Evolutionary conservation across 2,113 vertebrate genomes (phyloP).

Genomic region (Melanocharis versteri): DNA sequence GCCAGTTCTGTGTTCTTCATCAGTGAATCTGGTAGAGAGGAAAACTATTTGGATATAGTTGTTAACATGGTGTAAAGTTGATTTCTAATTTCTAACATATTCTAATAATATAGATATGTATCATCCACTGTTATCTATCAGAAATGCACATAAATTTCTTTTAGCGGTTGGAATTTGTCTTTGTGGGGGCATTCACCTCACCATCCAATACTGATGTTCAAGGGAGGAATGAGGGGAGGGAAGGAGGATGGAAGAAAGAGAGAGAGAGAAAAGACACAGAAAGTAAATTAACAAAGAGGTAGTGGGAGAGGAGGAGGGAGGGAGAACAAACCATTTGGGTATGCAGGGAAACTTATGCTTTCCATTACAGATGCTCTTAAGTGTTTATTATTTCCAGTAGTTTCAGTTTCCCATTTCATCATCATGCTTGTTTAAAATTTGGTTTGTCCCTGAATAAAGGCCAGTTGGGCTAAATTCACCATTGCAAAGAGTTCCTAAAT

Average conservation of each 20-base stretch:
- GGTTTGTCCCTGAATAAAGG: neutral
- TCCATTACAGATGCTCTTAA: neutral
- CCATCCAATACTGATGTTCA: neutral
- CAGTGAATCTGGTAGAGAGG: neutral
- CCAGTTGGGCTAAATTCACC: neutral
- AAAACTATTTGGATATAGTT: neutral
- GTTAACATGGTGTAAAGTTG: neutral
- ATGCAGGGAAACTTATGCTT: neutral
- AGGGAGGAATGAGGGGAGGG: neutral
- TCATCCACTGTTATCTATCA: neutral
- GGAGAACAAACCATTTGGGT: neutral
- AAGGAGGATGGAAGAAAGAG: neutral
- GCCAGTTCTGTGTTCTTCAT: neutral
- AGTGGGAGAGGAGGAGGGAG: rapidly evolving
- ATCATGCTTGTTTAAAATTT: neutral
- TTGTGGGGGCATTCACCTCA: neutral
- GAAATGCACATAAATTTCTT: neutral
- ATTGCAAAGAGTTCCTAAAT: neutral
- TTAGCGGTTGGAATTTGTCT: neutral
- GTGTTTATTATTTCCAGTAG: neutral
- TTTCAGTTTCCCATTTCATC: neutral
- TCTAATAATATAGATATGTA: neutral
- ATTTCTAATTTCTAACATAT: neutral
- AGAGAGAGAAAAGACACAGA: neutral
- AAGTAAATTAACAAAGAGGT: neutral